Conservation (phyloP, 2,888 invertebrate species). For the Callyntrura guangdongensis region DNA sequence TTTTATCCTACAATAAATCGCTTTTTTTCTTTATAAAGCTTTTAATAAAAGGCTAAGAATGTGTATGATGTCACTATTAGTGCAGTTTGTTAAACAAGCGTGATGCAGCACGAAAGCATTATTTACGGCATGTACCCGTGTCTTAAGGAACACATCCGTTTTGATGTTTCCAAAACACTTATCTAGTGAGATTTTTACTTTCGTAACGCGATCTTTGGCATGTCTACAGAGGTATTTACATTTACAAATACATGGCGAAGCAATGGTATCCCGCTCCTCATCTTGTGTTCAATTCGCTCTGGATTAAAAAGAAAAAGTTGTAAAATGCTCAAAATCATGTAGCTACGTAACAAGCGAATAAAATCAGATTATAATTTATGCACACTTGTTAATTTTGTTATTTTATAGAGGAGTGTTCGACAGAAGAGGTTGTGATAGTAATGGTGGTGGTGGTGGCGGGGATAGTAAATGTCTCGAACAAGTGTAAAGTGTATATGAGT, state of each 20-base stretch:
- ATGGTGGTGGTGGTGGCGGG: background rate
- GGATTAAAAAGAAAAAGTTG: conserved; percentile 52
- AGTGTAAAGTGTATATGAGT: too few relatives aligned
- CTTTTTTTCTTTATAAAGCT: background rate
- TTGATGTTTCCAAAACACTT: conserved; percentile 52
- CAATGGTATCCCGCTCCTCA: background rate
- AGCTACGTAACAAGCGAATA: conserved; percentile 26
- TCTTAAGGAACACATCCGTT: conserved; percentile 34
- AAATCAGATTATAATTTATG: conserved; percentile 57
- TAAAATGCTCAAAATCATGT: conserved; percentile 45
- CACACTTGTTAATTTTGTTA: conserved; percentile 51
- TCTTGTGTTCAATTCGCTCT: conserved; percentile 12
- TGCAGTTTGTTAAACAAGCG: background rate
- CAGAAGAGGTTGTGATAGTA: background rate
- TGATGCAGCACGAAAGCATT: conserved; percentile 33
- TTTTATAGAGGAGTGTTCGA: conserved; percentile 31
- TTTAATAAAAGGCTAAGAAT: conserved; percentile 7
- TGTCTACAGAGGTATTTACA: background rate
- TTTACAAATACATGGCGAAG: background rate
- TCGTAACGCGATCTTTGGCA: background rate
- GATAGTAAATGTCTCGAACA: background rate
- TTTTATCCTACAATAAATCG: conserved; percentile 23
- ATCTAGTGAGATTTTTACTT: conserved; percentile 21
- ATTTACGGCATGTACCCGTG: conserved; percentile 48
- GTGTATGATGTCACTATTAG: conserved; percentile 45